Conservation (phyloP, 2,888 invertebrate genomes). For the Fissipunctia ypsillon region DNA sequence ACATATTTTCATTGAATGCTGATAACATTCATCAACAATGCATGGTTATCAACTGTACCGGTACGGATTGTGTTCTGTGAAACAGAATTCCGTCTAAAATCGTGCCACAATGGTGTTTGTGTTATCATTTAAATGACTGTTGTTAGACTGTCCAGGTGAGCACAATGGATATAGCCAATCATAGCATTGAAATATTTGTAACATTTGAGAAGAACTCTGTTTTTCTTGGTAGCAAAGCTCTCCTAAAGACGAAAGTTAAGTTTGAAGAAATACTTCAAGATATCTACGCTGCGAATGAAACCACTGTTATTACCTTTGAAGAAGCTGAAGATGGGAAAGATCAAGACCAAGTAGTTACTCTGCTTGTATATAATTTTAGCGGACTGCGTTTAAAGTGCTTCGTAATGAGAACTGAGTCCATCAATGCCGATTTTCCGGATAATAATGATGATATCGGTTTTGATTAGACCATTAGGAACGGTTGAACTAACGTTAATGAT, state of each 20-base stretch:
- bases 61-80: slow-evolving; percentile 30
- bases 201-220: slow-evolving; percentile 1
- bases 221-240: background rate
- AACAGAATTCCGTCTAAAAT: slow-evolving; percentile 47
- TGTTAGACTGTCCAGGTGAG: slow-evolving; percentile 30
- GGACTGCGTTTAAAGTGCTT: background rate
- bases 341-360: background rate
- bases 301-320: background rate
- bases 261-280: background rate
- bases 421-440: slow-evolving; percentile 15
- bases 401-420: slow-evolving; percentile 6
- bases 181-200: slow-evolving; percentile 13
- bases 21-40: slow-evolving; percentile 55
- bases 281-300: background rate
- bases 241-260: background rate
- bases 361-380: background rate
- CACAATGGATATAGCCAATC: slow-evolving; percentile 17
- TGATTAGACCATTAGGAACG: slow-evolving; percentile 23
- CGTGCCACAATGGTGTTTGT: slow-evolving; percentile 46
- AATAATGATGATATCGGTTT: slow-evolving; percentile 1
- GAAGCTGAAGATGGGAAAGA: background rate
- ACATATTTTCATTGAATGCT: slow-evolving; percentile 53
- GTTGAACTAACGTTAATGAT: slow-evolving; percentile 21
- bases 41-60: slow-evolving; percentile 42
- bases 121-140: slow-evolving; percentile 46